These are phyloP conservation scores for Xenopus laevis DNA, from an alignment of 2,113 vertebrate genomes.

Conservation along the genomic window DNA sequence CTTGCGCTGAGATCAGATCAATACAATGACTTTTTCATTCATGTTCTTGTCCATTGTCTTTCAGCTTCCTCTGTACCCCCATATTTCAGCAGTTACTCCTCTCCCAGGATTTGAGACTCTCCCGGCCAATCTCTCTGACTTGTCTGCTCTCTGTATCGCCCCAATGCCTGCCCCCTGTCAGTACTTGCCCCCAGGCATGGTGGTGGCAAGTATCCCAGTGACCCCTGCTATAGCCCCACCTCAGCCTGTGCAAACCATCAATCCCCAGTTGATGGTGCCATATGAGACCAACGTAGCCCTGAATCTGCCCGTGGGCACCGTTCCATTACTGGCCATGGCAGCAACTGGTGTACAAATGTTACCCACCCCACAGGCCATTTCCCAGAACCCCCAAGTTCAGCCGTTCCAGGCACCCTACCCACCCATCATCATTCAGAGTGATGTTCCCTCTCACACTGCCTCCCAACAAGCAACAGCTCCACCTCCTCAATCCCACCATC, in stretches of 20 bases:
- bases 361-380: slow-evolving; percentile 55
- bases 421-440: slow-evolving; percentile 60
- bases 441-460: slow-evolving; percentile 58
- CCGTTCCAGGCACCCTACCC: slow-evolving; percentile 67
- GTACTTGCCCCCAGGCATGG: slow-evolving; percentile 68
- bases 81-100: slow-evolving; percentile 72
- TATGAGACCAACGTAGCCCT: slow-evolving; percentile 67
- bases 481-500: slow-evolving; percentile 64
- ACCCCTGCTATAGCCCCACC: slow-evolving; percentile 61
- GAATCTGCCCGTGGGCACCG: slow-evolving; percentile 60
- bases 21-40: slow-evolving; percentile 44
- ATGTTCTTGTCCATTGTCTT: slow-evolving; percentile 77
- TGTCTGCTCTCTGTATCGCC: slow-evolving; percentile 65
- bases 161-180: slow-evolving; percentile 69
- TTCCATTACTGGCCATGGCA: slow-evolving; percentile 61
- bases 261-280: slow-evolving; percentile 72
- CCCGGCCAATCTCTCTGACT: slow-evolving; percentile 66
- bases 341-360: slow-evolving; percentile 64
- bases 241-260: slow-evolving; percentile 65
- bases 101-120: slow-evolving; percentile 70
- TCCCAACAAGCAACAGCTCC: slow-evolving; percentile 58
- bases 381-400: slow-evolving; percentile 65
- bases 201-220: slow-evolving; percentile 66
- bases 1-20: slow-evolving; percentile 21
- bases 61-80: slow-evolving; percentile 78